Conservation (phyloP, 2,797 vertebrate genomes). For the Gymnoscopelus braueri region DNA sequence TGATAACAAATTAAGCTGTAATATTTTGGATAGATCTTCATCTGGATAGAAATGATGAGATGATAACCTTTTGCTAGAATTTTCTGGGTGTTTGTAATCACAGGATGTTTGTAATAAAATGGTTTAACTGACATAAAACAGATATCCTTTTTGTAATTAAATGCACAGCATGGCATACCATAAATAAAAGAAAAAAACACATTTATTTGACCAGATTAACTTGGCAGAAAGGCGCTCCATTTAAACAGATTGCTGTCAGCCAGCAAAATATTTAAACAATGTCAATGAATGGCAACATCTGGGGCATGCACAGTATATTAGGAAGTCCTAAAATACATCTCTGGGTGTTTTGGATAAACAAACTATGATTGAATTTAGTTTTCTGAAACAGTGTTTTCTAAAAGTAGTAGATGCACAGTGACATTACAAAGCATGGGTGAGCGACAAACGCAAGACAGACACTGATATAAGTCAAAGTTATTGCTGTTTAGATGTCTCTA, state of each 20-base stretch:
- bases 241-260: background rate
- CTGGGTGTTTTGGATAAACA: conserved; percentile 41
- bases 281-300: background rate
- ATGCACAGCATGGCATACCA: background rate
- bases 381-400: conserved; percentile 45
- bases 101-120: conserved; percentile 87
- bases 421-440: conserved; percentile 31
- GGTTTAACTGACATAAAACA: conserved; percentile 65
- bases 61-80: conserved; percentile 69
- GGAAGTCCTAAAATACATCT: conserved; percentile 12
- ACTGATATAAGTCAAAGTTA: conserved; percentile 55
- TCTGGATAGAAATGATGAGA: conserved; percentile 60
- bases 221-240: background rate
- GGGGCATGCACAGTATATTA: background rate
- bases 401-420: conserved; percentile 48
- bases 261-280: background rate
- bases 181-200: background rate
- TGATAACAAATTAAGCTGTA: conserved; percentile 75
- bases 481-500: conserved; percentile 31
- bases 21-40: conserved; percentile 76
- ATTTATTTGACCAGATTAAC: conserved; percentile 25
- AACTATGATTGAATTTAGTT: conserved; percentile 67
- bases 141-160: conserved; percentile 19
- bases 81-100: conserved; percentile 82
- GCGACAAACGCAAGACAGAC: conserved; percentile 51